These are phyloP conservation scores for Drosophila paulistorum DNA, from an alignment of 1,140 invertebrate species.

Conservation along the genomic window DNA sequence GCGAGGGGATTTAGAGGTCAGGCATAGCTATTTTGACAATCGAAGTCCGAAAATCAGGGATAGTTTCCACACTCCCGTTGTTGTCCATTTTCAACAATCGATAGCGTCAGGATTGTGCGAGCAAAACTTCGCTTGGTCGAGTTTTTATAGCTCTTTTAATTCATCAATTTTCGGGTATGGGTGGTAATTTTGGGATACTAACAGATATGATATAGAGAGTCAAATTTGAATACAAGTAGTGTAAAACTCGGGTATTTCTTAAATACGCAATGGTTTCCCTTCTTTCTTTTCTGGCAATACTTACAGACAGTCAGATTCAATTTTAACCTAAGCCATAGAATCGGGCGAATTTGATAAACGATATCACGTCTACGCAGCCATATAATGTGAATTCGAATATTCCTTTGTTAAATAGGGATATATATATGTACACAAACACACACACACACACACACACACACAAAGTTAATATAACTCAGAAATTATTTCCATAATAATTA, in stretches of 20 bases:
- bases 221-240: not conserved
- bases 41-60: not conserved
- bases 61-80: not conserved
- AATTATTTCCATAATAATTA: constrained; percentile 12
- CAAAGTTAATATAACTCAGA: constrained; percentile 1
- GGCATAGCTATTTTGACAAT: too few relatives aligned
- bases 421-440: not conserved
- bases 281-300: constrained; percentile 1
- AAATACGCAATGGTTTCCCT: constrained; percentile 2
- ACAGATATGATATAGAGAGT: not conserved
- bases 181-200: not conserved
- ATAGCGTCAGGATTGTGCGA: not conserved
- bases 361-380: not conserved
- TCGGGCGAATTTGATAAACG: not conserved
- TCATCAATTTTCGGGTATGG: not conserved
- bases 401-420: not conserved
- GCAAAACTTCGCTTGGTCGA: not conserved
- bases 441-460: not conserved
- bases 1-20: not conserved
- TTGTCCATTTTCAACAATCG: not conserved
- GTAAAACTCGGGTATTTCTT: not conserved
- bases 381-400: not conserved
- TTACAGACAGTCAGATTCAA: not conserved
- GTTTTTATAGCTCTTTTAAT: not conserved
- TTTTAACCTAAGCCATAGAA: not conserved